These are phyloP conservation scores for Cotesia congregata DNA, from an alignment of 2,888 invertebrate genomes.

Conservation along the genomic window DNA sequence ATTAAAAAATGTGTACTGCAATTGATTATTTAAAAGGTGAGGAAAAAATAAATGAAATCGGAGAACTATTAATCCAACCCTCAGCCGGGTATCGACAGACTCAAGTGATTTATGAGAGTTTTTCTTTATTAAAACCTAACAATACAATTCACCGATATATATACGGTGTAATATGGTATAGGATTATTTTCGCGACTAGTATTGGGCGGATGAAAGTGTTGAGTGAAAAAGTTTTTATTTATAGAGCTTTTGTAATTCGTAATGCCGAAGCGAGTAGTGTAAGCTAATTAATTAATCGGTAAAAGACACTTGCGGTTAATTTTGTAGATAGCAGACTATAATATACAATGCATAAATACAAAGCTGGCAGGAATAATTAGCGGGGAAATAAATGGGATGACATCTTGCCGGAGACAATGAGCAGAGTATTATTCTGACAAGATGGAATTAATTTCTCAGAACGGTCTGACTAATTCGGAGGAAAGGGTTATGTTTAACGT, in stretches of 20 bases:
- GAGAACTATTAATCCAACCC: conserved; percentile 34
- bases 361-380: conserved; percentile 3
- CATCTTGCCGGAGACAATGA: conserved; percentile 11
- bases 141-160: not conserved
- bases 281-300: not conserved
- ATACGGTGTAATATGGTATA: not conserved
- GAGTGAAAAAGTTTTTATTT: not conserved
- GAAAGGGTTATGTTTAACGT: conserved; percentile 25
- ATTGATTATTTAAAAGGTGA: not conserved
- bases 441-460: conserved; percentile 12
- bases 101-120: conserved; percentile 33
- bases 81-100: conserved; percentile 30
- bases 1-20: not conserved
- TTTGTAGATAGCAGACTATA: not conserved
- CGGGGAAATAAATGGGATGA: conserved; percentile 1
- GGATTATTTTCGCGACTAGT: not conserved
- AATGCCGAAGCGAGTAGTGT: not conserved
- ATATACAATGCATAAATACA: conserved; percentile 1
- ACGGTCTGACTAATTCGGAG: conserved; percentile 24
- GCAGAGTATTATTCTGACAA: not conserved
- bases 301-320: not conserved
- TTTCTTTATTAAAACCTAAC: conserved; percentile 12
- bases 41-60: conserved; percentile 3
- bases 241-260: not conserved
- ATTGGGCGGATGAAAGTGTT: not conserved